Percentiles rank a stretch among this genome's conserved stretches.
phyloP scores from a whole-genome alignment of 2,888 invertebrate genomes.

The Plemyria rubiginata region DNA sequence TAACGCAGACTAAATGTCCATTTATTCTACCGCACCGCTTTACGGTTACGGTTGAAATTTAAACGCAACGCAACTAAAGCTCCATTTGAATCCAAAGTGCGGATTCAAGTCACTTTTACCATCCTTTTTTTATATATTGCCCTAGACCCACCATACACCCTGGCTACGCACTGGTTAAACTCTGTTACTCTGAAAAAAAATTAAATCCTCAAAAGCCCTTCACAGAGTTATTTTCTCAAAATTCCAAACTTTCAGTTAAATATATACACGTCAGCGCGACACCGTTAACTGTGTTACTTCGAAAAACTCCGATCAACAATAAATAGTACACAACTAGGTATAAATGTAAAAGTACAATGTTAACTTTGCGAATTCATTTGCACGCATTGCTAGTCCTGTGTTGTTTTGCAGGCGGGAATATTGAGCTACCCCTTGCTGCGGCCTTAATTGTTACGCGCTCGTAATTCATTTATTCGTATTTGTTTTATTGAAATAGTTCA shows the following conservation, averaged over 20 bases:
- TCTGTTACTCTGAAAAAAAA: too few species aligned
- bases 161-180: too few species aligned
- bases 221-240: too few species aligned
- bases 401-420: conserved; percentile 36
- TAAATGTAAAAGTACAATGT: conserved; percentile 9
- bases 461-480: conserved; percentile 10
- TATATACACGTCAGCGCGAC: too few species aligned
- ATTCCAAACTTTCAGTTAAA: too few species aligned
- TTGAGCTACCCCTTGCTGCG: conserved; percentile 25
- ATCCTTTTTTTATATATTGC: neutral
- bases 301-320: neutral
- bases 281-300: too few species aligned
- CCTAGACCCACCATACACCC: too few species aligned
- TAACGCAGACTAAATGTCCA: conserved; percentile 52
- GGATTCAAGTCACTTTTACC: conserved; percentile 39
- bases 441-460: conserved; percentile 19
- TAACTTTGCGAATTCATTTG: conserved; percentile 35
- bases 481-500: neutral
- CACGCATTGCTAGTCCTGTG: conserved; percentile 33
- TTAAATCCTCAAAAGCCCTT: too few species aligned
- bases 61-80: conserved; percentile 45
- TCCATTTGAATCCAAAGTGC: conserved; percentile 43
- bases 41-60: conserved; percentile 55
- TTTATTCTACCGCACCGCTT: too few species aligned
- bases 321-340: conserved; percentile 5